Base-by-base conservation (phyloP, 2,888 invertebrate species). In the Bugula neritina region DNA sequence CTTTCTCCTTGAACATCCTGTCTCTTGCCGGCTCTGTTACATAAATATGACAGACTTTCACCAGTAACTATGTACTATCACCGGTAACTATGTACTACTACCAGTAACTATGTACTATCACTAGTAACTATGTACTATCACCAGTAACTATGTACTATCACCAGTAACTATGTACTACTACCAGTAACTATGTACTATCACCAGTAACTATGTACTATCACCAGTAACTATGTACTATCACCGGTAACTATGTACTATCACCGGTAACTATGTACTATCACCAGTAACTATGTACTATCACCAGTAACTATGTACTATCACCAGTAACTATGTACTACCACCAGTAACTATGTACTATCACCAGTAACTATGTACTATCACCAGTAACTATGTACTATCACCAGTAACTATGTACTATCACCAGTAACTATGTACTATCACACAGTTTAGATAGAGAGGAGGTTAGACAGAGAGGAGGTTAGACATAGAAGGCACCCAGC, bases 1-100 rank as follows among this genome's bases (percentile, higher is more conserved):
- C 87, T 77, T 95, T 90, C 87, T 98, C 98, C 85, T 94, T 94
- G 89, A 99, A 99, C 87, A 94, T 96, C 72, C 81, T 54, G 73
- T 79, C 79, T 73, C 77, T 78, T 0, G 75, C 73, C 21, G 75
- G 77, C 29, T 75, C 74, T 73, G 74, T 70, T n/a, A n/a, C n/a
- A n/a, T n/a, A n/a, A n/a, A n/a, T n/a, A n/a, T n/a, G n/a, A n/a
- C n/a, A n/a, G n/a, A n/a, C n/a, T n/a, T n/a, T n/a, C n/a, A n/a
- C n/a, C n/a, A n/a, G n/a, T 17, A 43, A 43, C 17, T 43, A 43
- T 43, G 17, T 5, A 43, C 43, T 43, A 43, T 5, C 17, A 43
- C 43, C 17, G 17, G 17, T 17, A 5, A 43, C 43, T 43, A 43
- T 43, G 10, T 10, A 10, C 5, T 17, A 43, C 43, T 17, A 43